These are phyloP conservation scores for Eulemur coronatus DNA, from an alignment of 2,797 vertebrate genomes.

Conservation along the genomic window DNA sequence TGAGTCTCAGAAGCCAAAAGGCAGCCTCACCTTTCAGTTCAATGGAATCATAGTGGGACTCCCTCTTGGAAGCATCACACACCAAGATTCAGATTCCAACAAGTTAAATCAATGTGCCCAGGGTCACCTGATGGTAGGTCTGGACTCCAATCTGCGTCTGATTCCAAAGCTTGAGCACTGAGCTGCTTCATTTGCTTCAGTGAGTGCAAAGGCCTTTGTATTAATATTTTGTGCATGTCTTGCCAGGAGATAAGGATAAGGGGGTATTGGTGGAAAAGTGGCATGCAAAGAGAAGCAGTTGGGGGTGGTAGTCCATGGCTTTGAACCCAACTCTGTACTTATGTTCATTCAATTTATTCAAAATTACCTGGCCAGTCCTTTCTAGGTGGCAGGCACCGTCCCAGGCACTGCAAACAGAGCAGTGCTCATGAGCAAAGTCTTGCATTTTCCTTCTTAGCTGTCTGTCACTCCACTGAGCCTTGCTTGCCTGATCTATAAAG, in stretches of 20 bases:
- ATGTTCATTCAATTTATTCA: neutral
- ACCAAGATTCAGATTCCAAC: neutral
- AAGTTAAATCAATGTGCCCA: neutral
- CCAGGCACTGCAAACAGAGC: neutral
- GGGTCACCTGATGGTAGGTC: neutral
- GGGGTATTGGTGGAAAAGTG: neutral
- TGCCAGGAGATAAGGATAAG: neutral
- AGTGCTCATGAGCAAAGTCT: neutral
- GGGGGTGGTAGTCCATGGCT: accelerated
- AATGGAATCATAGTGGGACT: neutral
- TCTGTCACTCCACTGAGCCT: neutral
- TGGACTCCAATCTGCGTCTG: neutral
- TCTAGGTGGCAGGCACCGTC: neutral
- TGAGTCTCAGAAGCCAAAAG: neutral
- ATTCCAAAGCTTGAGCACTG: neutral
- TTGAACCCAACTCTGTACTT: neutral
- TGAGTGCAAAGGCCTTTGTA: neutral
- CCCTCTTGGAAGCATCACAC: neutral
- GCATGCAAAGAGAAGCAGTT: neutral
- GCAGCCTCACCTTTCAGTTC: neutral
- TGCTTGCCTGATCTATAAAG: neutral
- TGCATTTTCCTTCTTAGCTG: neutral
- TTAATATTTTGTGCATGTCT: no score
- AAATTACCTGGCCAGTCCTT: neutral
- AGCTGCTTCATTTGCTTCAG: neutral